Conservation (phyloP, 2,113 vertebrate species). For the Crotalus viridis region DNA sequence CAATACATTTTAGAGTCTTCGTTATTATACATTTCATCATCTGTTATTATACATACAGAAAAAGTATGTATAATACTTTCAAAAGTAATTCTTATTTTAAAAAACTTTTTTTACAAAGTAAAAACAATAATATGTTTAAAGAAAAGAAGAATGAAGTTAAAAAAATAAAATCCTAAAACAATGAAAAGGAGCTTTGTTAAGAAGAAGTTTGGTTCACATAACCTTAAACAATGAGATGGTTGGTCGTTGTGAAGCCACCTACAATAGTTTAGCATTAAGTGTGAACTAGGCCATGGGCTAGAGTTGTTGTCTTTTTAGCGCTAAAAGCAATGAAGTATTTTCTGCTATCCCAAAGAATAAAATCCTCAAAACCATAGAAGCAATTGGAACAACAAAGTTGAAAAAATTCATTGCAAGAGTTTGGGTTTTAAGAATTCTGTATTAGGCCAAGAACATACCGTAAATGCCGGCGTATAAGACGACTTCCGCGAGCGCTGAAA, state of each 20-base stretch:
- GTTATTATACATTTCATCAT: background rate
- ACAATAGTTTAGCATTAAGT: background rate
- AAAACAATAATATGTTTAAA: background rate
- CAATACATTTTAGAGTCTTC: background rate
- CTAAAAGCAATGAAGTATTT: background rate
- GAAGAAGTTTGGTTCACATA: background rate
- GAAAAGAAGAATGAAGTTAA: background rate
- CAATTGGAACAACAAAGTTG: background rate
- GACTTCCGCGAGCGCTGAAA: no score
- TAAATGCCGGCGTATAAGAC: no score
- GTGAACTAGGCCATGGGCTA: background rate
- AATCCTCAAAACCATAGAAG: background rate
- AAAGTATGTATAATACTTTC: background rate
- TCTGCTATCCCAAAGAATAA: background rate
- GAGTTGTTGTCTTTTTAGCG: background rate
- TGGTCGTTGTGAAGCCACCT: background rate
- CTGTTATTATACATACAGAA: background rate
- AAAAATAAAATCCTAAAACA: background rate
- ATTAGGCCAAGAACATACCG: background rate
- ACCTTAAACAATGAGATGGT: background rate
- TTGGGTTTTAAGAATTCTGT: background rate
- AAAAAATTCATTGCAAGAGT: background rate
- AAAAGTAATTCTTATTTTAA: background rate
- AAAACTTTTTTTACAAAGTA: background rate
- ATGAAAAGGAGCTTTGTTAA: background rate